Evolutionary conservation across 2,888 invertebrate species (phyloP).

Genomic region (Torymus auratus): DNA sequence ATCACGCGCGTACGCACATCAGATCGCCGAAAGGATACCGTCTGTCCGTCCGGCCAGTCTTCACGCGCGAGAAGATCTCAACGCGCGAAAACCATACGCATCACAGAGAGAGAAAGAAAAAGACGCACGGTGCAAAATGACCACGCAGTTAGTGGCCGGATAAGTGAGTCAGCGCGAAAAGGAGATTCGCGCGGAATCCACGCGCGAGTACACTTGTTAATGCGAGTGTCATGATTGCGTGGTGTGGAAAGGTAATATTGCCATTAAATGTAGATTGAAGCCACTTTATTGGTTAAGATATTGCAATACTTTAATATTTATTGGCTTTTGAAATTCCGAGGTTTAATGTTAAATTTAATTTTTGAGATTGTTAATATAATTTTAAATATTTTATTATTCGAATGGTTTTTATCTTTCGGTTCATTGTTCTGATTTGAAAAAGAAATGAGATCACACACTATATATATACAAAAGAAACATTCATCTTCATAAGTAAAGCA

Average conservation of each 20-base stretch:
- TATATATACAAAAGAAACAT: too few species aligned
- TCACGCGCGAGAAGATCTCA: slow-evolving; percentile 12
- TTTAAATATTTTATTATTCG: too few species aligned
- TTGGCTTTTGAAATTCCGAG: too few species aligned
- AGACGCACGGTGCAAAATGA: not conserved
- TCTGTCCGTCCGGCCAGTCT: not conserved
- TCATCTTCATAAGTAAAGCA: not conserved
- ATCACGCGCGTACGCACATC: not conserved
- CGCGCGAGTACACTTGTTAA: not conserved
- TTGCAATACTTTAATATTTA: too few species aligned
- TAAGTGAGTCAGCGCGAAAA: slow-evolving; percentile 39
- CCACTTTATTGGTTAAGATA: too few species aligned
- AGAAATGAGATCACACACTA: too few species aligned
- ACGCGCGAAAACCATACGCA: not conserved
- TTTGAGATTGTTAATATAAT: too few species aligned
- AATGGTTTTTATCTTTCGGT: too few species aligned
- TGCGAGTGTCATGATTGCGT: not conserved
- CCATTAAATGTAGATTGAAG: not conserved
- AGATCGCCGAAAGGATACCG: slow-evolving; percentile 2
- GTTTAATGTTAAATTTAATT: too few species aligned
- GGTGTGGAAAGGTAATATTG: not conserved
- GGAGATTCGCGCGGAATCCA: not conserved
- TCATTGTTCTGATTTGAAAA: too few species aligned
- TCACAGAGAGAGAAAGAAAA: too few species aligned
- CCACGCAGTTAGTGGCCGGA: not conserved